Evolutionary conservation across 2,888 invertebrate genomes (phyloP).

Genomic region (Dryadula phaetusa): DNA sequence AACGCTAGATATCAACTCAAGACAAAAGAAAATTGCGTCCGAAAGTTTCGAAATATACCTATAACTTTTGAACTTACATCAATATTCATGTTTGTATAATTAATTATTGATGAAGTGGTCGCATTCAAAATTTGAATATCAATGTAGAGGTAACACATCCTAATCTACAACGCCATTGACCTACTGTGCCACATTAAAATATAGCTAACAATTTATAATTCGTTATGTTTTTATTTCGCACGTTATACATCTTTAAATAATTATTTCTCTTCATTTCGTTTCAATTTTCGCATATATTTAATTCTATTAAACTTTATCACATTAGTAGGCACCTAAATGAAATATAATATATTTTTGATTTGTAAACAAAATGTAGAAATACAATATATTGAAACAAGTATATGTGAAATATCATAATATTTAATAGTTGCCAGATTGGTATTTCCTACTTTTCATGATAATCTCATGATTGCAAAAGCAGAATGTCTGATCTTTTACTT

Average conservation of each 20-base stretch:
- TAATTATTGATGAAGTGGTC: constrained; percentile 28
- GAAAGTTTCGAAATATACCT: constrained; percentile 2
- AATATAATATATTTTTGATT: too few species aligned
- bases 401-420: too few species aligned
- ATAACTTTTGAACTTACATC: constrained; percentile 14
- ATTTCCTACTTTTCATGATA: too few species aligned
- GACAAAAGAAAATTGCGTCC: constrained; percentile 6
- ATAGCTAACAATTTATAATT: constrained; percentile 11
- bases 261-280: too few species aligned
- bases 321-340: too few species aligned
- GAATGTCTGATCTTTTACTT: too few species aligned
- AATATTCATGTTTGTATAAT: neutral
- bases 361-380: too few species aligned
- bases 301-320: too few species aligned
- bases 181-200: constrained; percentile 43
- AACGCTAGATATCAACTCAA: neutral
- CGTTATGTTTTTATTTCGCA: constrained; percentile 8
- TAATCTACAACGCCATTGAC: constrained; percentile 43
- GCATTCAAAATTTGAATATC: constrained; percentile 21
- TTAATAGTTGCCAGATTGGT: too few species aligned
- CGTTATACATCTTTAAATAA: neutral
- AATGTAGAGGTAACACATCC: constrained; percentile 24
- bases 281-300: neutral
- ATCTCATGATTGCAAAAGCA: too few species aligned
- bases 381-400: too few species aligned